phyloP scores from a whole-genome alignment of 2,113 vertebrate species.

The Antechinus stuartii region DNA sequence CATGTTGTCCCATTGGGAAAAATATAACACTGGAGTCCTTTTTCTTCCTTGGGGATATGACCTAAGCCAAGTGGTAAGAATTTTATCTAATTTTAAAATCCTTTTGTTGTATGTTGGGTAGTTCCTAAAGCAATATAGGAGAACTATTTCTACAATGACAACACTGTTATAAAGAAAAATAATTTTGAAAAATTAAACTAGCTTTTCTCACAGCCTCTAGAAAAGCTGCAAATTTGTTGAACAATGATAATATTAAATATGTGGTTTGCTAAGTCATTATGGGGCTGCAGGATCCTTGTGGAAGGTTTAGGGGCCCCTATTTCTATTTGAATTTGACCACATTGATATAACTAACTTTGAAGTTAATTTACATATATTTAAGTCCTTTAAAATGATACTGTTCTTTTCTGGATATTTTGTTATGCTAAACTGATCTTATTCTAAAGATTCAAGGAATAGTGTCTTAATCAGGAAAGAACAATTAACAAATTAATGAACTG shows the following conservation, averaged over 20 bases:
- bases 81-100: constrained; percentile 49
- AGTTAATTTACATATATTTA: neutral
- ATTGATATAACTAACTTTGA: neutral
- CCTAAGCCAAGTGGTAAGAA: constrained; percentile 84
- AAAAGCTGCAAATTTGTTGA: neutral
- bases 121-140: neutral
- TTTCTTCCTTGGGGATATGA: constrained; percentile 84
- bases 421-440: constrained; percentile 8
- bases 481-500: neutral
- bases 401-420: neutral
- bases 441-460: neutral
- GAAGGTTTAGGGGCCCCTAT: neutral
- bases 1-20: constrained; percentile 85
- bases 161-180: neutral
- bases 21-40: constrained; percentile 84
- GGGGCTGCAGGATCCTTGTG: neutral
- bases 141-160: neutral
- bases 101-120: constrained; percentile 42
- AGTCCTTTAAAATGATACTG: neutral
- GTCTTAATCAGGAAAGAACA: neutral
- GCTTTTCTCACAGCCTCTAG: neutral
- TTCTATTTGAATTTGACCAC: neutral
- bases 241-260: neutral
- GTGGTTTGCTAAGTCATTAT: neutral
- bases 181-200: neutral